phyloP scores from a whole-genome alignment of 2,113 vertebrate species.

The Tylochromis polylepis region DNA sequence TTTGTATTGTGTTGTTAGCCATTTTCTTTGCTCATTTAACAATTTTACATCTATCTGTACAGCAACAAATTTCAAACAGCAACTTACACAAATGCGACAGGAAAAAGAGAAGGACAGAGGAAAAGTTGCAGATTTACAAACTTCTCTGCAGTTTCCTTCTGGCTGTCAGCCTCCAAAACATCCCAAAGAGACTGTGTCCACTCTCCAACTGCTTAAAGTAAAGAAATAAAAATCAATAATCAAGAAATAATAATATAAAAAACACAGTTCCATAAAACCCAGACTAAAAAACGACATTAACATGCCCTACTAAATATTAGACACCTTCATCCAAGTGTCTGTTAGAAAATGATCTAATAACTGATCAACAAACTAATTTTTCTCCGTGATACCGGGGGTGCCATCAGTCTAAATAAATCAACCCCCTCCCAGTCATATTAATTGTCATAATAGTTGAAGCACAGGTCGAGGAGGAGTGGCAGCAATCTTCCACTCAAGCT shows the following conservation, averaged over 20 bases:
- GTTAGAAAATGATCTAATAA: not conserved
- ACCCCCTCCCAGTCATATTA: not conserved
- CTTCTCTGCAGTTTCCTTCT: not conserved
- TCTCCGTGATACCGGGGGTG: not conserved
- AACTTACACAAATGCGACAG: not conserved
- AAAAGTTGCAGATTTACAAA: not conserved
- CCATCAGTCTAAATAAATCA: not conserved
- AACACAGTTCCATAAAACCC: not conserved
- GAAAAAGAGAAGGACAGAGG: not conserved
- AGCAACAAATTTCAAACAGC: not conserved
- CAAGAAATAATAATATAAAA: not conserved
- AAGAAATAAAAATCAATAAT: not conserved
- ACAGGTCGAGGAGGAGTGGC: not conserved
- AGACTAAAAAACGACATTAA: not conserved
- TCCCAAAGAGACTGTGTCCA: not conserved
- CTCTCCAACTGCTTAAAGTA: not conserved
- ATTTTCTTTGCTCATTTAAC: not conserved
- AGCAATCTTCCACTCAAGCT: not conserved
- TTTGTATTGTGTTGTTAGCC: not conserved
- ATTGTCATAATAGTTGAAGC: not conserved
- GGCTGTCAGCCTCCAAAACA: not conserved
- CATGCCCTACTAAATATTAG: not conserved
- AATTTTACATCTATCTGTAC: not conserved
- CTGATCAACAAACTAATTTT: not conserved
- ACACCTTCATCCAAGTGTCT: not conserved